Evolutionary conservation across 2,113 vertebrate species (phyloP).

Genomic region (Phrynosoma blainvillii): DNA sequence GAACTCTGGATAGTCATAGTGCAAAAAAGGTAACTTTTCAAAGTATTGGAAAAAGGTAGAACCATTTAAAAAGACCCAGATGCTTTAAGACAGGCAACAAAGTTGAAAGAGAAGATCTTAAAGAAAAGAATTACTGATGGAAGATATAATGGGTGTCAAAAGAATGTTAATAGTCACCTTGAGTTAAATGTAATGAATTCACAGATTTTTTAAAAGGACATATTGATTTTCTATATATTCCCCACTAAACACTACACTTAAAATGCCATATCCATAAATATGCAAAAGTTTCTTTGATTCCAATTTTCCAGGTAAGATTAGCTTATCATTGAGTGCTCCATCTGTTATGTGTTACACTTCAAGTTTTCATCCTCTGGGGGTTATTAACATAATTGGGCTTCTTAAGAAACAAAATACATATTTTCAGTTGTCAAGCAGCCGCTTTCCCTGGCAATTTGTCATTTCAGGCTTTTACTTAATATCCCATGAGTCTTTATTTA

Average conservation of each 20-base stretch:
- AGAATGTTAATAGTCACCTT: conserved; percentile 51
- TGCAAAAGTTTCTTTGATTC: conserved; percentile 80
- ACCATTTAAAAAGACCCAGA: no score
- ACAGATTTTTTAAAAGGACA: conserved; percentile 48
- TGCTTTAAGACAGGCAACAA: no score
- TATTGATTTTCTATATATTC: conserved; percentile 71
- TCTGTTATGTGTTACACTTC: conserved; percentile 79
- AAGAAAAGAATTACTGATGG: neutral
- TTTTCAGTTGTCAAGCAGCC: conserved; percentile 80
- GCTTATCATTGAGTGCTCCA: conserved; percentile 83
- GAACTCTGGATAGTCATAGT: no score
- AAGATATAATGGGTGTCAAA: conserved; percentile 42
- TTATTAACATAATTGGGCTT: conserved; percentile 84
- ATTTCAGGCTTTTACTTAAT: conserved; percentile 83
- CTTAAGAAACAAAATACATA: conserved; percentile 80
- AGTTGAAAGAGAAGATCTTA: neutral
- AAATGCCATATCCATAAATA: conserved; percentile 80
- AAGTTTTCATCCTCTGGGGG: conserved; percentile 73
- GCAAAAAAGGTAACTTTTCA: no score
- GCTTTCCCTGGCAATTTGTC: conserved; percentile 80
- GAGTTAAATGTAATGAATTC: conserved; percentile 53
- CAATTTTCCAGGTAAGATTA: conserved; percentile 83
- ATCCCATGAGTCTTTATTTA: conserved; percentile 73
- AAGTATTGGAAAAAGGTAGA: no score
- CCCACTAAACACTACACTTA: conserved; percentile 69